A percentile compares a stretch with the other conserved stretches of the same genome.
phyloP scores from a whole-genome alignment of 1,140 invertebrate genomes.

The Rhopalosiphum maidis region DNA sequence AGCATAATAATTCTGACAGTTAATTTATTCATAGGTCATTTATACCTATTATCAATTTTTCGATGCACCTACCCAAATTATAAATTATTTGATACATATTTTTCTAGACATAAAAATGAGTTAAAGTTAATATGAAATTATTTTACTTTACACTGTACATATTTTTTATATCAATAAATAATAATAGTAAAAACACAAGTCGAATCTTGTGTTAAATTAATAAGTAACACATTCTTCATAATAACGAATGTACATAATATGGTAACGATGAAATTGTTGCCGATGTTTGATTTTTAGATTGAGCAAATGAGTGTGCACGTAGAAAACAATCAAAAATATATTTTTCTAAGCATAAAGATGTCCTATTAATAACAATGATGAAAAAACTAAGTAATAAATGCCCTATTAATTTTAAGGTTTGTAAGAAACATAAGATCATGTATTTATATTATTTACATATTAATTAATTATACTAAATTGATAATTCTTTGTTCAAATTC shows the following conservation, averaged over 20 bases:
- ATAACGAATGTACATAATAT: background rate
- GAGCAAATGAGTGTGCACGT: constrained; percentile 43
- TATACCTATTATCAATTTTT: background rate
- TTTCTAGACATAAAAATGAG: constrained; percentile 1
- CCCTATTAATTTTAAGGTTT: constrained; percentile 17
- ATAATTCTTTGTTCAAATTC: background rate
- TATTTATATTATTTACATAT: background rate
- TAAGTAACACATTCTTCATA: background rate
- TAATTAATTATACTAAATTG: constrained; percentile 27
- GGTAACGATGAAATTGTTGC: constrained; percentile 43
- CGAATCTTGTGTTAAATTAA: background rate
- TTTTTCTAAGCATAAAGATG: background rate
- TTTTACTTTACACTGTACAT: constrained; percentile 37
- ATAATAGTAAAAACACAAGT: constrained; percentile 39
- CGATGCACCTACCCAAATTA: background rate
- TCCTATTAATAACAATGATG: background rate
- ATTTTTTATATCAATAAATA: constrained; percentile 28
- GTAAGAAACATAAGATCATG: background rate
- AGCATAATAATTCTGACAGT: constrained; percentile 40
- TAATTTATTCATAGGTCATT: constrained; percentile 36
- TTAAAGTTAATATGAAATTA: constrained; percentile 20
- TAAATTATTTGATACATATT: background rate
- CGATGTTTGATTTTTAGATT: constrained; percentile 30
- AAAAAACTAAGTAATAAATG: constrained; percentile 43
- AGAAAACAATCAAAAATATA: constrained; percentile 18